Base-by-base conservation (phyloP, 2,113 vertebrate species). In the Gymnorhina tibicen region DNA sequence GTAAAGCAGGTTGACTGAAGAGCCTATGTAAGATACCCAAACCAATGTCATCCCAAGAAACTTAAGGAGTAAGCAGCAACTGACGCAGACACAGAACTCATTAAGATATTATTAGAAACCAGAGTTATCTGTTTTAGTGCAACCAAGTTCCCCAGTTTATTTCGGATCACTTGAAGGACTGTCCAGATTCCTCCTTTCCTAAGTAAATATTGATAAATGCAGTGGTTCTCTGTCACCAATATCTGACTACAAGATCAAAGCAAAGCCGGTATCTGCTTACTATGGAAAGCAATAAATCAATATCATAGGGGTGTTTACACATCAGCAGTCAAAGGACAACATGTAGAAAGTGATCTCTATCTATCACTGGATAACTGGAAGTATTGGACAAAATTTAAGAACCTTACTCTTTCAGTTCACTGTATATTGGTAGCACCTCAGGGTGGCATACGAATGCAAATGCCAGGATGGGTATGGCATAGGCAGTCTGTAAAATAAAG, bases 361-460 rank as follows among this genome's bases (percentile, higher is more conserved):
- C 21, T 84, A 67, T 35, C 10, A 37, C 58, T 35, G 37, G 46
- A 88, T 94, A 96, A 81, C 41, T 78, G 79, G 60, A 95, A 91
- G 50, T 74, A 91, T 16, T 2, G 62, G 90, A 95, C 86, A 96
- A 92, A 95, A 97, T 87, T 89, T 93, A 91, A 97, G 91, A 87
- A 95, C 73, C 90, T 99, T 98, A 99, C 99, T 99, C 98, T 98
- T 99, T 99, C 42, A 99, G 99, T 97, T 99, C 99, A 74, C 99
- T 99, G 99, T 99, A 99, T 98, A 99, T 99, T 47, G 99, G 99
- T 91, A 99, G 98, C 58, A 99, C 99, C 92, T 99, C 99, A 6
- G 99, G 99, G 79, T 99, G 99, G 96, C 99, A 99, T 87, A 99
- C 99, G 53, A 99, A 99, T 50, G 99, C 99, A 96, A 99, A 99